Conservation (phyloP, 2,113 vertebrate genomes). For the Prochilodus magdalenae region DNA sequence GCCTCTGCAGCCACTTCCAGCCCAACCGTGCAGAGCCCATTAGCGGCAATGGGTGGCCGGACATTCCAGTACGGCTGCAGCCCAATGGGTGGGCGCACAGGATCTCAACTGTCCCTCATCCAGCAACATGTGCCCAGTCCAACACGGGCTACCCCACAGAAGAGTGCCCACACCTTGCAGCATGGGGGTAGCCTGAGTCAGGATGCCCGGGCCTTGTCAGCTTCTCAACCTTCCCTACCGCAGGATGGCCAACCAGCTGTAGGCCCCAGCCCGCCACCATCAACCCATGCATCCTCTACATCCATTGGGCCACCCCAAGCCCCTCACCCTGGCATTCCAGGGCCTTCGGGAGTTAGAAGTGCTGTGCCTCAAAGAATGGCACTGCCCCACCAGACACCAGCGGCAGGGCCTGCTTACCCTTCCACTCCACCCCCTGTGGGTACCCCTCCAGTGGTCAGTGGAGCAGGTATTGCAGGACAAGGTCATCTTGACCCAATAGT, state of each 20-base stretch:
- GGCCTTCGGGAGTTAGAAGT: slow-evolving; percentile 74
- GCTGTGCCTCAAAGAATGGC: slow-evolving; percentile 74
- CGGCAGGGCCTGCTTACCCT: slow-evolving; percentile 59
- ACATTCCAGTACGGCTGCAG: slow-evolving; percentile 85
- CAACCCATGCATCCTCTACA: slow-evolving; percentile 79
- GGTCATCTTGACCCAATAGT: slow-evolving; percentile 80
- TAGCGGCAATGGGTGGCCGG: slow-evolving; percentile 79
- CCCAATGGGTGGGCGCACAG: slow-evolving; percentile 72
- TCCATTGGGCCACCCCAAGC: slow-evolving; percentile 77
- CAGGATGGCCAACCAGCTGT: slow-evolving; percentile 79
- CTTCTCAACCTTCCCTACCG: slow-evolving; percentile 91
- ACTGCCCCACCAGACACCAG: slow-evolving; percentile 67
- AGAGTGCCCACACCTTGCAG: slow-evolving; percentile 85
- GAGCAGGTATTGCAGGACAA: slow-evolving; percentile 68
- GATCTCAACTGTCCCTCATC: slow-evolving; percentile 87
- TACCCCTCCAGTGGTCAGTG: slow-evolving; percentile 62
- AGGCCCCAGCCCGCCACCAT: slow-evolving; percentile 80
- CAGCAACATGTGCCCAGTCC: slow-evolving; percentile 83
- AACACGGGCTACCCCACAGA: slow-evolving; percentile 82
- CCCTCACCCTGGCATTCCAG: slow-evolving; percentile 68
- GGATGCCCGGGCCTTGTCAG: slow-evolving; percentile 86
- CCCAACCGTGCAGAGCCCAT: slow-evolving; percentile 84
- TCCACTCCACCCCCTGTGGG: slow-evolving; percentile 70
- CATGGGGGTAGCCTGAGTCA: slow-evolving; percentile 86
- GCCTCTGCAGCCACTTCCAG: slow-evolving; percentile 78